These are phyloP conservation scores for Rhimphoctona megacephalus DNA, from an alignment of 2,888 invertebrate genomes.

Conservation along the genomic window DNA sequence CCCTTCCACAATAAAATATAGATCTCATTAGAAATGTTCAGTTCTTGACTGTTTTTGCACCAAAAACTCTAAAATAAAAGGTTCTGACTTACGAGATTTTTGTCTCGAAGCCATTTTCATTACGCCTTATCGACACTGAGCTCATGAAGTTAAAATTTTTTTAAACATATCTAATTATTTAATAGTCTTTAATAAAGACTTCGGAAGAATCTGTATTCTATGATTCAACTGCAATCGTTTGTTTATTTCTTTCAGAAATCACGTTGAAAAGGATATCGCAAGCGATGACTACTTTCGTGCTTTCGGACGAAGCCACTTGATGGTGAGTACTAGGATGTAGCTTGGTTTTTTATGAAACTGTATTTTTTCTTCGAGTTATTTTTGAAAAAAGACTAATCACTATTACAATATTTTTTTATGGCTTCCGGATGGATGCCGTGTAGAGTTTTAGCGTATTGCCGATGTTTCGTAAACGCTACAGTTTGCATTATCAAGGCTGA, in stretches of 20 bases:
- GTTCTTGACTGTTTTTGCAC: not conserved
- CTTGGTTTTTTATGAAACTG: not conserved
- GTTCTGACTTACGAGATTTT: not conserved
- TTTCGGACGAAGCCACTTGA: not conserved
- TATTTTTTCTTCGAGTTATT: not conserved
- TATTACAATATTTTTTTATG: no score
- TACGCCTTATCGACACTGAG: not conserved
- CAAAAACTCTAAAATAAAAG: not conserved
- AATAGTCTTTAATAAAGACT: not conserved
- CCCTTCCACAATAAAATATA: slow-evolving; percentile 10
- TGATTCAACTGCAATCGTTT: not conserved
- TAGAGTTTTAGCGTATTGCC: no score
- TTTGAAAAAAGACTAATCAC: not conserved
- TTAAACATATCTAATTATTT: not conserved
- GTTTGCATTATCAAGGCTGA: no score
- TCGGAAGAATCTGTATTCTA: not conserved
- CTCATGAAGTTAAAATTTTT: not conserved
- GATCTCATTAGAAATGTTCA: slow-evolving; percentile 3
- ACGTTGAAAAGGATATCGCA: not conserved
- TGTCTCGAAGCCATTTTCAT: not conserved
- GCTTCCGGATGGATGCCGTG: no score
- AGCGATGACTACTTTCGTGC: not conserved
- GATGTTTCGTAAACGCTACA: no score
- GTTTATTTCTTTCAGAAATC: not conserved
- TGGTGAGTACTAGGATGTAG: not conserved